A percentile compares a stretch with the other conserved stretches of the same genome.
phyloP scores from a whole-genome alignment of 1,140 invertebrate species.

The Aradophagus sp. region DNA sequence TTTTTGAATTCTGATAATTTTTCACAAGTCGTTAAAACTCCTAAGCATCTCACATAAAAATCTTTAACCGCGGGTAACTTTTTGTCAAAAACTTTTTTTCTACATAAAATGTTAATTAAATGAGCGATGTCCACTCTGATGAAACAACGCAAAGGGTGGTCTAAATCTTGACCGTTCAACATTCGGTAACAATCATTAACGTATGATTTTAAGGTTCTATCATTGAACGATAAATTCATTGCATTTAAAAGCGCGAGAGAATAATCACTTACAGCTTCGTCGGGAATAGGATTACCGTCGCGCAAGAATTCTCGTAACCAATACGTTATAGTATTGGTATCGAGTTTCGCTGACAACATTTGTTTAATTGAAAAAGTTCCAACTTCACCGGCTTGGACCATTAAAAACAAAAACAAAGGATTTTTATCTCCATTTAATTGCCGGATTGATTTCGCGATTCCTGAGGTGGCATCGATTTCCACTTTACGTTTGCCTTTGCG shows the following conservation, averaged over 20 bases:
- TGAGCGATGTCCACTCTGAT: slow-evolving; percentile 47
- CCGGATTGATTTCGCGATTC: slow-evolving; percentile 5
- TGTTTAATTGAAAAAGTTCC: slow-evolving; percentile 13
- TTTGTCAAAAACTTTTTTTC: slow-evolving; percentile 32
- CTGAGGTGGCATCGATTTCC: slow-evolving; percentile 33
- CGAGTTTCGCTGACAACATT: slow-evolving; percentile 37
- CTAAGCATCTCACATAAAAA: slow-evolving; percentile 19
- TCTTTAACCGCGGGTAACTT: slow-evolving; percentile 21
- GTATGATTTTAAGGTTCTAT: slow-evolving; percentile 5
- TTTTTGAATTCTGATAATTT: too few relatives aligned
- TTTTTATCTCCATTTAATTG: slow-evolving; percentile 3
- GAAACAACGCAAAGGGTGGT: slow-evolving; percentile 4
- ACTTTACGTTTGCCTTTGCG: slow-evolving; percentile 21
- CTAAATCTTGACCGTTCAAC: neutral
- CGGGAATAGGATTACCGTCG: slow-evolving; percentile 10
- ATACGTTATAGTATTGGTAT: slow-evolving; percentile 23
- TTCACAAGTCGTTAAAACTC: neutral
- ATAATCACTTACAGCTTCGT: slow-evolving; percentile 21
- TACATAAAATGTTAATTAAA: slow-evolving; percentile 37
- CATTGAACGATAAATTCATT: slow-evolving; percentile 26
- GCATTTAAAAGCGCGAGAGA: slow-evolving; percentile 28
- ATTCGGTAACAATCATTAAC: neutral
- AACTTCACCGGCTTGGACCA: neutral
- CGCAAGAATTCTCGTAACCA: slow-evolving; percentile 26
- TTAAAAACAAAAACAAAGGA: slow-evolving; percentile 6